phyloP scores from a whole-genome alignment of 1,140 invertebrate genomes.

The Eulimnadia texana region DNA sequence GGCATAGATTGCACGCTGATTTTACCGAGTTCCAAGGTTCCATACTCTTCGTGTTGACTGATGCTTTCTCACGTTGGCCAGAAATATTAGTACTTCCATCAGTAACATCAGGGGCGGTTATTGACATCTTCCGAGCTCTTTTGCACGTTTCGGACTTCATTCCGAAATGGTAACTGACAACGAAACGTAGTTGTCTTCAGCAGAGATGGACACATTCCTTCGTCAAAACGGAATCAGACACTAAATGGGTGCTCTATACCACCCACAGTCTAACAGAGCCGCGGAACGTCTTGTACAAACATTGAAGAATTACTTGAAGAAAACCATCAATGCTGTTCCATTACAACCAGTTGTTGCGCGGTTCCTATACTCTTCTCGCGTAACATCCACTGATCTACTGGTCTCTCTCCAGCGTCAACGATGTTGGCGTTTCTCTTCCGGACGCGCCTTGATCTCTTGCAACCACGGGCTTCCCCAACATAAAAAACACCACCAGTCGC shows the following conservation, averaged over 20 bases:
- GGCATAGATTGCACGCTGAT: constrained; percentile 27
- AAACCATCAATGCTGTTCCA: background rate
- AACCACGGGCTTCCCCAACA: background rate
- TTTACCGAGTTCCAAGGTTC: constrained; percentile 28
- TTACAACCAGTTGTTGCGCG: background rate
- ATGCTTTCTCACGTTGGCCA: constrained; percentile 33
- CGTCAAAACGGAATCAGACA: constrained; percentile 27
- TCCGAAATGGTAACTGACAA: constrained; percentile 30
- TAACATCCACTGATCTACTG: background rate
- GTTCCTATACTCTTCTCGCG: background rate
- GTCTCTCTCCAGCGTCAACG: background rate
- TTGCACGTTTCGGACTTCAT: constrained; percentile 30
- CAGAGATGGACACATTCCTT: constrained; percentile 29
- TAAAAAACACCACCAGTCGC: background rate
- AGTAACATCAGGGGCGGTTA: constrained; percentile 13
- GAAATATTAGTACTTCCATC: constrained; percentile 22
- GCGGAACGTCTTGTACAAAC: background rate
- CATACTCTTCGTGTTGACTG: constrained; percentile 31
- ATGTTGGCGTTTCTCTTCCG: background rate
- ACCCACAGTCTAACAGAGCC: background rate
- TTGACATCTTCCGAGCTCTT: constrained; percentile 21
- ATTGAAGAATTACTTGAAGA: background rate
- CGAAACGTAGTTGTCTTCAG: constrained; percentile 29
- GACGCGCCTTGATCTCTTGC: background rate
- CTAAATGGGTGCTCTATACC: background rate